These are phyloP conservation scores for Rambutsinella grinnellia DNA, from an alignment of 2,888 invertebrate species.

Conservation along the genomic window DNA sequence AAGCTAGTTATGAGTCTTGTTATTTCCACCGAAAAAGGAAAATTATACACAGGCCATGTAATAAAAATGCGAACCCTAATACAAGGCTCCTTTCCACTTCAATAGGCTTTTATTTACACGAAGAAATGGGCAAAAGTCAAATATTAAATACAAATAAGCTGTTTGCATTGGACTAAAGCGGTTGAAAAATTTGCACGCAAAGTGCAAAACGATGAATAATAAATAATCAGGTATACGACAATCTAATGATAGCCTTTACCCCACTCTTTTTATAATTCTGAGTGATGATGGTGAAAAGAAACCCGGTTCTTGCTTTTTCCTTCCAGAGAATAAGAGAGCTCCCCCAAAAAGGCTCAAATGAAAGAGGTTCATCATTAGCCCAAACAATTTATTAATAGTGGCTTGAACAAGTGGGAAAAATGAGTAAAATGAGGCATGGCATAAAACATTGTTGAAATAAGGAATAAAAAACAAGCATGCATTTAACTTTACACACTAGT, in stretches of 20 bases:
- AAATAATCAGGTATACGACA: constrained; percentile 64
- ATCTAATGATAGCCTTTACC: constrained; percentile 61
- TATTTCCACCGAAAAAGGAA: constrained; percentile 57
- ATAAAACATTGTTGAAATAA: constrained; percentile 11
- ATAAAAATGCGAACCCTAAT: constrained; percentile 16
- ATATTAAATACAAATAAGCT: no score
- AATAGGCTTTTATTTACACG: no score
- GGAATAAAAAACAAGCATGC: not conserved
- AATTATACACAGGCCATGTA: no score
- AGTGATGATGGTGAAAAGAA: constrained; percentile 24
- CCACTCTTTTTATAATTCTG: constrained; percentile 43
- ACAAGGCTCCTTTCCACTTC: no score
- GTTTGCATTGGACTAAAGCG: no score
- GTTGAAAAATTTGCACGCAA: constrained; percentile 62
- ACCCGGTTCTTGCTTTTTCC: no score
- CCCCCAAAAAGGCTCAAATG: no score
- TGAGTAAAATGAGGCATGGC: constrained; percentile 1
- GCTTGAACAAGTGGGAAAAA: no score
- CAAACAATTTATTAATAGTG: constrained; percentile 43
- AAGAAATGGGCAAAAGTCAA: no score
- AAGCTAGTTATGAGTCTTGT: constrained; percentile 44
- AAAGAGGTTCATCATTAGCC: no score
- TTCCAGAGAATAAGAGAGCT: no score
- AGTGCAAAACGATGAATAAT: constrained; percentile 64
- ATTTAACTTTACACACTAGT: no score